Base-by-base conservation (phyloP, 2,888 invertebrate species). In the Oligia fasciuncula region DNA sequence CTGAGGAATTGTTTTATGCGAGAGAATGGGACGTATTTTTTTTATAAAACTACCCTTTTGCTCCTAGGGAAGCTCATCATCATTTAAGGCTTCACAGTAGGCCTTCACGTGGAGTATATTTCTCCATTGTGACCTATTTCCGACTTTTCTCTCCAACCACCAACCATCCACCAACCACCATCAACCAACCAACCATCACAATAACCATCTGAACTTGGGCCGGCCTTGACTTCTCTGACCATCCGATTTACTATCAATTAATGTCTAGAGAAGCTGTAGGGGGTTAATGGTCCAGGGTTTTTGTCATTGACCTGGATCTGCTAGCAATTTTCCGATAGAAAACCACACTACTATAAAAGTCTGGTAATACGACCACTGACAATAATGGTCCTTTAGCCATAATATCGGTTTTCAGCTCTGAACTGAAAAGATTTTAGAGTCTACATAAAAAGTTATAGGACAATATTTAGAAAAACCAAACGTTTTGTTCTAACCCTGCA, bases 401-500 rank as follows among this genome's bases (percentile, higher is more conserved):
- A 69, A 46, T 57, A 63, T 71, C 62, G 4, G 29, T 19, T 66
- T 60, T 54, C 43, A 69, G 23, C 57, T 29, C 70, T 11, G 17
- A n/a, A 17, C 63, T 23, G 17, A 46, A 62, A 62, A 66, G 19
- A 77, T 70, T 73, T 70, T 73, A 85, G n/a, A 70, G 57, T 67
- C 14, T 0, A 66, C 40, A 79, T 84, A 84, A 79, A 85, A 84
- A 65, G 13, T 72, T 73, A 84, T 65, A 40, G 63, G 62, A 66
- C 73, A 75, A 79, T 79, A 81, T 85, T 79, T 73, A 69, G 19
- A 73, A 73, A 85, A 77, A 67, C 35, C 57, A 74, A 73, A 68
- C 85, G 49, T 78, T 87, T 71, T 66, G 67, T n/a, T 62, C 6
- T 43, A 78, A 62, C 67, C 80, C 79, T 35, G 67, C 81, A 81